Percentiles rank a stretch among this genome's conserved stretches.
Conservation (phyloP, 2,113 vertebrate species). For the Garra rufa region DNA sequence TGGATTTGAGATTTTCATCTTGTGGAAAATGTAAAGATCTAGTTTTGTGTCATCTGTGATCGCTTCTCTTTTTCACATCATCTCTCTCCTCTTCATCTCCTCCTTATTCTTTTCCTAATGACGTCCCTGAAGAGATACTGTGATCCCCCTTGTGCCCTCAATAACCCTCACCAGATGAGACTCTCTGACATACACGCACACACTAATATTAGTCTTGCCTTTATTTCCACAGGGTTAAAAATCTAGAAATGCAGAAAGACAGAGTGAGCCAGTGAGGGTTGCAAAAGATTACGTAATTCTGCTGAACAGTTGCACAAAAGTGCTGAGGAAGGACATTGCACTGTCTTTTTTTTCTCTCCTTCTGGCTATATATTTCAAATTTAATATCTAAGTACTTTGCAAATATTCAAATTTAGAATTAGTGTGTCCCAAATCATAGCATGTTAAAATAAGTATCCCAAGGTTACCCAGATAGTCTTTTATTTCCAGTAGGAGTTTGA, state of each 20-base stretch:
- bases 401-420: not conserved
- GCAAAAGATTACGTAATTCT: conserved; percentile 20
- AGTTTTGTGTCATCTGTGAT: not conserved
- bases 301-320: conserved; percentile 1
- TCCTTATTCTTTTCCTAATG: not conserved
- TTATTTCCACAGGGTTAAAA: conserved; percentile 11
- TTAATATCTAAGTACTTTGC: not conserved
- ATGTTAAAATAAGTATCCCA: not conserved
- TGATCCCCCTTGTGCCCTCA: conserved; percentile 5
- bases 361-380: not conserved
- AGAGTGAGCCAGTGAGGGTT: not conserved
- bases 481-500: not conserved
- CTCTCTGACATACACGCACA: not conserved
- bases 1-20: not conserved
- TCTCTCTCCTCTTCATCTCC: conserved; percentile 1
- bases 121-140: conserved; percentile 30
- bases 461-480: not conserved
- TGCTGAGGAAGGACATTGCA: not conserved
- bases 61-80: not conserved
- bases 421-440: not conserved
- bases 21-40: not conserved
- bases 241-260: not conserved
- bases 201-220: not conserved
- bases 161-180: conserved; percentile 31
- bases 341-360: not conserved